Conservation (phyloP, 2,888 invertebrate species). For the Cosmopolites sordidus region DNA sequence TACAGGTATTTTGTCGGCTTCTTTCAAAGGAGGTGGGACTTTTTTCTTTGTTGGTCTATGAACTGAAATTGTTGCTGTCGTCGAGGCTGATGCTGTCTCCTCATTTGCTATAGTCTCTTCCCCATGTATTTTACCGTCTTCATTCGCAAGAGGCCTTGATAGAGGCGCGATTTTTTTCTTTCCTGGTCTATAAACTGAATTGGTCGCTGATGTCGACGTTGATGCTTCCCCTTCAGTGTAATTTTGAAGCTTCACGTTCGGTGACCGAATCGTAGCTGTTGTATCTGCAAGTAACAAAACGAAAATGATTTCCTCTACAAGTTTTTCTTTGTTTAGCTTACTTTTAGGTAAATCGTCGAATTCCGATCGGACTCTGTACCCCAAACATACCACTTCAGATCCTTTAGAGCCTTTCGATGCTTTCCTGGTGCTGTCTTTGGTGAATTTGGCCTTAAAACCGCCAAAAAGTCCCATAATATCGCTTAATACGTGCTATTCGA, state of each 20-base stretch:
- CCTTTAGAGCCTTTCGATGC: slow-evolving; percentile 21
- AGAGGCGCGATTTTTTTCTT: not conserved
- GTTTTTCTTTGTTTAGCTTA: slow-evolving; percentile 10
- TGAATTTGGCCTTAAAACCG: slow-evolving; percentile 37
- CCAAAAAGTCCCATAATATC: slow-evolving; percentile 36
- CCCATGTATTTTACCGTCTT: no score
- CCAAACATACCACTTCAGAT: slow-evolving; percentile 32
- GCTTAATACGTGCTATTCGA: no score
- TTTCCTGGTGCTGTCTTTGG: slow-evolving; percentile 25
- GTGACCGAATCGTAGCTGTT: not conserved
- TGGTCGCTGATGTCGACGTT: no score
- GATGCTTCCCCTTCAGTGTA: not conserved
- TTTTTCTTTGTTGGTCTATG: slow-evolving; percentile 13
- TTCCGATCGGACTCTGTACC: slow-evolving; percentile 33
- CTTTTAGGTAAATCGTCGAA: slow-evolving; percentile 28
- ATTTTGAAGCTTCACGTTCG: not conserved
- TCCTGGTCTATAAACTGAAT: no score
- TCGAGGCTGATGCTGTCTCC: no score
- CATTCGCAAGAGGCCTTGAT: not conserved
- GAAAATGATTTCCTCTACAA: no score
- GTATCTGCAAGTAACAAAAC: slow-evolving; percentile 4
- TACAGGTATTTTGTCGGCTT: no score
- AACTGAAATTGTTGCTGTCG: no score
- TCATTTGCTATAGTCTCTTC: no score
- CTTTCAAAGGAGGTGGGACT: not conserved